phyloP scores from a whole-genome alignment of 2,113 vertebrate species.

The Bufo gargarizans region DNA sequence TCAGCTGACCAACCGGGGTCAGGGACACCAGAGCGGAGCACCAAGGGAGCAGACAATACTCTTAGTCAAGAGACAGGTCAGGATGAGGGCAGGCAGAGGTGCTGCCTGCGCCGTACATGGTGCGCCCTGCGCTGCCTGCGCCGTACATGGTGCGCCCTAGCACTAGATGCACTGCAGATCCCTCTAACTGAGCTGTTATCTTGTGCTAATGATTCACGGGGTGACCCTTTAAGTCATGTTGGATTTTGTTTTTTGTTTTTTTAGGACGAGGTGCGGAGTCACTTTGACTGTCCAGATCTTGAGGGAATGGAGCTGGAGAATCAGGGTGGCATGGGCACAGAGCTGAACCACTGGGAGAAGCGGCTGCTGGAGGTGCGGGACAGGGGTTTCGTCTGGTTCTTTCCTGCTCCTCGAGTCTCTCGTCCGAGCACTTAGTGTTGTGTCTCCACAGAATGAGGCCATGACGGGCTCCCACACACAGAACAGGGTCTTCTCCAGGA shows the following conservation, averaged over 20 bases:
- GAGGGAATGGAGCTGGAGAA: slow-evolving; percentile 99
- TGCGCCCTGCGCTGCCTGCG: too few relatives aligned
- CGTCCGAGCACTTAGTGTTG: background rate
- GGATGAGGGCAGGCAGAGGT: too few relatives aligned
- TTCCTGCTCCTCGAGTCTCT: background rate
- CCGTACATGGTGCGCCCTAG: too few relatives aligned
- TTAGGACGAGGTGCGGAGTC: slow-evolving; percentile 89
- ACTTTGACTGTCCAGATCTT: slow-evolving; percentile 88
- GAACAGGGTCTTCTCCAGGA: slow-evolving; percentile 92
- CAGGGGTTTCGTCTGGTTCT: background rate
- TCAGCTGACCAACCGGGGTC: too few relatives aligned
- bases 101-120: too few relatives aligned
- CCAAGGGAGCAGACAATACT: too few relatives aligned
- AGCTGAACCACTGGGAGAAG: slow-evolving; percentile 98
- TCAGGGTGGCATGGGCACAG: slow-evolving; percentile 93
- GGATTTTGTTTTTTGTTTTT: background rate
- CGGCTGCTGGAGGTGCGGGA: slow-evolving; percentile 87
- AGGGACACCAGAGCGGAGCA: too few relatives aligned
- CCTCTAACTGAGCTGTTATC: too few relatives aligned
- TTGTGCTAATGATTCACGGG: too few relatives aligned
- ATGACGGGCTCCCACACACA: slow-evolving; percentile 99
- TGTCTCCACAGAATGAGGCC: slow-evolving; percentile 88
- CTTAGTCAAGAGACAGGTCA: too few relatives aligned
- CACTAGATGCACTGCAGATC: too few relatives aligned
- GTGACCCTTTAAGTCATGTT: background rate